Base-by-base conservation (phyloP, 2,888 invertebrate genomes). In the Drosophila bunnanda region DNA sequence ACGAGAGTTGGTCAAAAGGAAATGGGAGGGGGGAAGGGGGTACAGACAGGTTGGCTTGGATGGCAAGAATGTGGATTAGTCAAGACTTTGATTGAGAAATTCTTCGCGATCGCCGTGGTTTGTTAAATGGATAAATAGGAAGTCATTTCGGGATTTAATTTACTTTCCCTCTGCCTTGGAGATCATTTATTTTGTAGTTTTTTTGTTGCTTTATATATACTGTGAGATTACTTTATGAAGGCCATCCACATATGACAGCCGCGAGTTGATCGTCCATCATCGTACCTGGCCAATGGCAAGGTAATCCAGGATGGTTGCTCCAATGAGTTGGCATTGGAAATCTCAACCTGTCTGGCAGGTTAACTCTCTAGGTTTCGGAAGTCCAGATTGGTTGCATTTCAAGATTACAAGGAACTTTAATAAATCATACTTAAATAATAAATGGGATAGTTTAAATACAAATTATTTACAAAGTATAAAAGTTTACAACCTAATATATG, bases 281-380 rank as follows among this genome's bases (percentile, higher is more conserved):
- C 62, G 74, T 30, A 46, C 76, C 65, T 69, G 59, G 70, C 82
- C 77, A 76, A 62, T 67, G 81, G 80, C 85, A 85, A 82, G 81
- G 82, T 77, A 73, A 72, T 73, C 72, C 65, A 73, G 65, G 65
- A 73, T 54, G 44, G 34, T 34, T 20, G 46, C 43, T 44, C 34
- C 50, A 52, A 41, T 57, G 64, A 54, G 34, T 28, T 38, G 36
- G 50, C 50, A 52, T 52, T 52, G 50, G 15, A 34, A 39, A 69
- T 44, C 28, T 43, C 28, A 59, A 60, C 70, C 54, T 43, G 72
- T 53, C 65, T n/a, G 22, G 54, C 73, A 55, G 65, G 73, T 73
- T 65, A 64, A 75, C 75, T 78, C 69, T 77, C 64, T 76, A 82
- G 59, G 60, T 65, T 76, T 79, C 56, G 65, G 30, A 41, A 53